Base-by-base conservation (phyloP, 2,113 vertebrate species). In the Hirundichthys speculiger region DNA sequence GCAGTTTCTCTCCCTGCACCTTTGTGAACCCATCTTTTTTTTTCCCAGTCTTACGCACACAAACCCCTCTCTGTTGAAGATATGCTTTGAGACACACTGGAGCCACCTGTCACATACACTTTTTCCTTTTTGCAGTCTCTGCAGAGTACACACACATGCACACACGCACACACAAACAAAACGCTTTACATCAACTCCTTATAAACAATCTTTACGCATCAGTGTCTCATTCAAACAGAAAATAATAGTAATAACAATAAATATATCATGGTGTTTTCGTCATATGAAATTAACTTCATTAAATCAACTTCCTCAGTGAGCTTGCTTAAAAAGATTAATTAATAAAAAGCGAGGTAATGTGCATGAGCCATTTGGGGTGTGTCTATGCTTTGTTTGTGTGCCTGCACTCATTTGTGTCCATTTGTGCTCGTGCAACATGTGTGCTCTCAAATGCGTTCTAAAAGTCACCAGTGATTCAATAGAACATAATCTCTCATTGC, bases 91-190 rank as follows among this genome's bases (percentile, higher is more conserved):
- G 85, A 88, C 86, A 88, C 74, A 88, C 77, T 85, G 78, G 83
- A 87, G 79, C 78, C 89, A 88, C 82, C 73, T 82, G 77, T 88
- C 77, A 79, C 64, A 88, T 86, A 75, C 69, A 75, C 50, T 74
- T 73, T 73, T 67, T 72, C 52, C 43, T 48, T 57, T 42, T 83
- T 42, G 58, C 38, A 57, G 16, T 43, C 40, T 39, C 27, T 16
- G n/a, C 40, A 21, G 13, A 40, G 58, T 40, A 42, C 47, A 39
- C 18, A 68, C 10, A 25, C n/a, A 43, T 30, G 15, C 41, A 64
- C 34, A 49, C 20, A 47, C 42, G 40, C 61, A n/a, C 54, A 25
- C n/a, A n/a, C n/a, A 64, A 60, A 9, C 13, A n/a, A 65, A 52
- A 58, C 19, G 15, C 22, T 42, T 65, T 25, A 49, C 50, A 64